Conservation (phyloP, 2,888 invertebrate species). For the Morpho deidamia region DNA sequence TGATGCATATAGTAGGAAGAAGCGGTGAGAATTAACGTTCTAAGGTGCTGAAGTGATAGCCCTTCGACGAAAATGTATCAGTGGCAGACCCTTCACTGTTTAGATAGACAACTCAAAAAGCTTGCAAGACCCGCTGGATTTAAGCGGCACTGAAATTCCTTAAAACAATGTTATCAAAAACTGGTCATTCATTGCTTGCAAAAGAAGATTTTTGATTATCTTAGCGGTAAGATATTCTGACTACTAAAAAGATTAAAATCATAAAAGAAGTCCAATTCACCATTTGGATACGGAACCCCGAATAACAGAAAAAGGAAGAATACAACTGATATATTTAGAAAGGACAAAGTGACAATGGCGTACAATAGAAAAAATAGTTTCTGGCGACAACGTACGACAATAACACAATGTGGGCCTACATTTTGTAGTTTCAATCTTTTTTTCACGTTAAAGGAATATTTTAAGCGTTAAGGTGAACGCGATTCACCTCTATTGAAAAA, state of each 20-base stretch:
- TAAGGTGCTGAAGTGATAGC: too few relatives aligned
- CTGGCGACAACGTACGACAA: constrained; percentile 50
- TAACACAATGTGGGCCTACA: constrained; percentile 36
- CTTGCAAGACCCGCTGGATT: too few relatives aligned
- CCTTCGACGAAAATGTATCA: too few relatives aligned
- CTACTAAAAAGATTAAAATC: too few relatives aligned
- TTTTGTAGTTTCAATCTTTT: constrained; percentile 32
- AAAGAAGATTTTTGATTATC: not conserved
- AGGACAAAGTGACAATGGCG: constrained; percentile 53
- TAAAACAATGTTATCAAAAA: too few relatives aligned
- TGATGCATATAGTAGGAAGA: too few relatives aligned
- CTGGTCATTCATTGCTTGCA: not conserved
- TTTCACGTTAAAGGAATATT: constrained; percentile 20
- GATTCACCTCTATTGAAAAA: too few relatives aligned
- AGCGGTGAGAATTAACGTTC: too few relatives aligned
- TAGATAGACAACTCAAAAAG: too few relatives aligned
- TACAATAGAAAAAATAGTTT: constrained; percentile 63
- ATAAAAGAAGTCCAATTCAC: not conserved
- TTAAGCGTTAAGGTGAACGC: constrained; percentile 2
- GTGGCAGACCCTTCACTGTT: too few relatives aligned
- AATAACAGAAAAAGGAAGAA: constrained; percentile 28
- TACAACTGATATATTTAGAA: constrained; percentile 59
- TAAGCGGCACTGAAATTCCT: too few relatives aligned
- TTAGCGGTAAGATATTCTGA: too few relatives aligned
- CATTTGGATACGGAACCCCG: constrained; percentile 36